These are phyloP conservation scores for Tiliacea citrago DNA, from an alignment of 2,888 invertebrate genomes.

Conservation along the genomic window DNA sequence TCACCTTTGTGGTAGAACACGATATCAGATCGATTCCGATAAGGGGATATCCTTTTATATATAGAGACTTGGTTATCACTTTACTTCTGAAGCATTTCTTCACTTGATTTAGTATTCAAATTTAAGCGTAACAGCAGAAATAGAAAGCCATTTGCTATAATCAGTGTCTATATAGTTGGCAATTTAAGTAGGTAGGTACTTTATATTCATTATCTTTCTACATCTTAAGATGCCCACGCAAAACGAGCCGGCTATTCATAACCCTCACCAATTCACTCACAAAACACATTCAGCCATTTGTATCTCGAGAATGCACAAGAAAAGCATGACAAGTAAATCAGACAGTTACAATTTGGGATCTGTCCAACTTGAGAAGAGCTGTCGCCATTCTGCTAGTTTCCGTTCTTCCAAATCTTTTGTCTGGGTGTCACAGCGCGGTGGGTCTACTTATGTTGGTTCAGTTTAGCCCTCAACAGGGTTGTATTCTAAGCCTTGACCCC, in stretches of 20 bases:
- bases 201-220: conserved; percentile 13
- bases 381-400: conserved; percentile 64
- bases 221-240: conserved; percentile 28
- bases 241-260: conserved; percentile 47
- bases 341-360: conserved; percentile 65
- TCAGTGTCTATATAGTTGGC: background rate
- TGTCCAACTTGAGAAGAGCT: conserved; percentile 68
- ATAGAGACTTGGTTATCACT: background rate
- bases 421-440: conserved; percentile 56
- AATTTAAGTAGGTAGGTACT: conserved; percentile 6
- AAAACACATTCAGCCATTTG: conserved; percentile 55
- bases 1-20: conserved; percentile 3
- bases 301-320: conserved; percentile 57
- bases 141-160: background rate
- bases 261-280: conserved; percentile 36
- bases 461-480: conserved; percentile 63
- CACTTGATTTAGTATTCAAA: background rate
- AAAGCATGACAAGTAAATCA: conserved; percentile 60
- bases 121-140: background rate
- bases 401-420: conserved; percentile 68
- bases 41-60: background rate
- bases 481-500: conserved; percentile 74
- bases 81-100: background rate
- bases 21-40: background rate
- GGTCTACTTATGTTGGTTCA: conserved; percentile 64